These are phyloP conservation scores for Platysteira castanea DNA, from an alignment of 2,113 vertebrate genomes.

Conservation along the genomic window DNA sequence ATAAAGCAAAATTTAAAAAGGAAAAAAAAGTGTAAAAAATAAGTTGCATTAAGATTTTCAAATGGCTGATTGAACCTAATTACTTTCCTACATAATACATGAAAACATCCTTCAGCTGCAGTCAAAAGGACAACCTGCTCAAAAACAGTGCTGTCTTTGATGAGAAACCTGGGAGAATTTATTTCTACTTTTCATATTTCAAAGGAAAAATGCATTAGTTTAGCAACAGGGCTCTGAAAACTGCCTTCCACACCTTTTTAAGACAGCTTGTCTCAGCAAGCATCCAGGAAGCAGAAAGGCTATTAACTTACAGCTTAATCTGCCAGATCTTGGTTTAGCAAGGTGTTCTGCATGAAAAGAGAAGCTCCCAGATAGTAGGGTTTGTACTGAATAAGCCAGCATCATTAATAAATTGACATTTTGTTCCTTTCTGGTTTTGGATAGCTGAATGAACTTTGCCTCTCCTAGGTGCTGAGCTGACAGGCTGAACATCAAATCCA, in stretches of 20 bases:
- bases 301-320: neutral
- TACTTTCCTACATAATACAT: neutral
- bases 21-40: neutral
- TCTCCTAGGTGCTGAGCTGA: neutral
- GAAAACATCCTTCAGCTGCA: neutral
- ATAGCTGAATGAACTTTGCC: neutral
- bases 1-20: neutral
- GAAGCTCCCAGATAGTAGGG: neutral
- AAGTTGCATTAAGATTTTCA: neutral
- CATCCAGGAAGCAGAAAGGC: neutral
- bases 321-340: neutral
- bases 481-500: neutral
- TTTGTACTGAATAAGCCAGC: neutral
- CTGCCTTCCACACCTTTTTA: neutral
- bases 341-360: neutral
- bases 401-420: neutral
- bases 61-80: neutral
- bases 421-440: neutral
- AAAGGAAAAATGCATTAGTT: neutral
- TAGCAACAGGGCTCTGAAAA: neutral
- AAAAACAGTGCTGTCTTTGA: neutral
- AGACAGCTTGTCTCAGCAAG: neutral
- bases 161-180: neutral
- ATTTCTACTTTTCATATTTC: neutral
- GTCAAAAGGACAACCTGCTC: neutral